A percentile compares a stretch with the other conserved stretches of the same genome.
phyloP scores from a whole-genome alignment of 2,113 vertebrate species.

The Callospermophilus lateralis region DNA sequence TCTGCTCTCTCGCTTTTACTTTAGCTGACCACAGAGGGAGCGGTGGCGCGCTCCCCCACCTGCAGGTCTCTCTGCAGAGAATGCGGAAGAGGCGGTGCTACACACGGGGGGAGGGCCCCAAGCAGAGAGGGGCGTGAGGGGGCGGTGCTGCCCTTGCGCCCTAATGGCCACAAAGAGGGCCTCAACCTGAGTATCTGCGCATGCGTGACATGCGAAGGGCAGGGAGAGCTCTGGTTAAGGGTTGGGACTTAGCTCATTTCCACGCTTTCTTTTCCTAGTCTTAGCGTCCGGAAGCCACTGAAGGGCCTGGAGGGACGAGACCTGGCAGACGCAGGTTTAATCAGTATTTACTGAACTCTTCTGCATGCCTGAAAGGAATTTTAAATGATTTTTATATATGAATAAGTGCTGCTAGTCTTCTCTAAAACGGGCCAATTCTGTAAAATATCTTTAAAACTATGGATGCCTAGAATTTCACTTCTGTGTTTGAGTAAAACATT shows the following conservation, averaged over 20 bases:
- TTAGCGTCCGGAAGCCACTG: background rate
- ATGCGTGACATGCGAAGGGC: background rate
- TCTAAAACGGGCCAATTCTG: conserved; percentile 28
- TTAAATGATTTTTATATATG: background rate
- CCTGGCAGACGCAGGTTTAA: background rate
- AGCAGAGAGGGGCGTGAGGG: background rate
- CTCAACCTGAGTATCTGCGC: background rate
- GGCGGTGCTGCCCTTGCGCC: conserved; percentile 60
- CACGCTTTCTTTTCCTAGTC: rapidly evolving
- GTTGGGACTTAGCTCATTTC: rapidly evolving
- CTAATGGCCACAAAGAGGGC: background rate
- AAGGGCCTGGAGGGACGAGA: rapidly evolving
- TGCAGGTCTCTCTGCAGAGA: background rate
- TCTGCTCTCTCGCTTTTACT: background rate
- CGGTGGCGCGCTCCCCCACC: background rate
- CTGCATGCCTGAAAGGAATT: conserved; percentile 6
- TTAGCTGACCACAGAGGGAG: background rate
- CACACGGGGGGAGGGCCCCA: conserved; percentile 13
- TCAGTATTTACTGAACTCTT: conserved; percentile 29
- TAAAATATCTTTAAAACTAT: conserved; percentile 49
- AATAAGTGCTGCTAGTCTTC: conserved; percentile 5
- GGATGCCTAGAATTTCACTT: background rate
- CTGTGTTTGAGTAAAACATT: background rate
- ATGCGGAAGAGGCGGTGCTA: conserved; percentile 72
- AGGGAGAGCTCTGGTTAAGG: background rate